phyloP scores from a whole-genome alignment of 2,113 vertebrate species.

The Oryzias celebensis region DNA sequence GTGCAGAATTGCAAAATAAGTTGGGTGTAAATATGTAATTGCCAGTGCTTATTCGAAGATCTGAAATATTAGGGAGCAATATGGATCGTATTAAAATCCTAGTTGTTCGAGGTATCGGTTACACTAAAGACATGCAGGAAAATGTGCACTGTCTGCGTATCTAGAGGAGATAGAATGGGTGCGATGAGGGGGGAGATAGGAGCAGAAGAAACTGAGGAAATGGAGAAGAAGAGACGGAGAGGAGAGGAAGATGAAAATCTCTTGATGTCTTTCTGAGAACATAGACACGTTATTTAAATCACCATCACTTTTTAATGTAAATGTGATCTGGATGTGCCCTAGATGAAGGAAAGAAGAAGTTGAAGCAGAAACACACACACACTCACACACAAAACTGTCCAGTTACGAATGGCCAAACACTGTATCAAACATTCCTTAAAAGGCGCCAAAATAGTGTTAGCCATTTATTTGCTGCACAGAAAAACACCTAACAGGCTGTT shows the following conservation, averaged over 20 bases:
- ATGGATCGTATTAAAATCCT: constrained; percentile 78
- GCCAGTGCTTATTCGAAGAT: constrained; percentile 77
- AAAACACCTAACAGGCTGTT: constrained; percentile 6
- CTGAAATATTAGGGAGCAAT: constrained; percentile 78
- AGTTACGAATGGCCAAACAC: no score
- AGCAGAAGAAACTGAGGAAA: constrained; percentile 77
- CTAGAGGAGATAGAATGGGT: constrained; percentile 87
- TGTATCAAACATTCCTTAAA: no score
- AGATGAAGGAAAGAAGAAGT: constrained; percentile 71
- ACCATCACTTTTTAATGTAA: constrained; percentile 91
- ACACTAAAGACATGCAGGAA: constrained; percentile 87
- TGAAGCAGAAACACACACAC: constrained; percentile 46
- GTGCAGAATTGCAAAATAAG: constrained; percentile 78
- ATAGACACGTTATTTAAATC: constrained; percentile 92
- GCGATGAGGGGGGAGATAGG: constrained; percentile 75
- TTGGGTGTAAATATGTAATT: constrained; percentile 81
- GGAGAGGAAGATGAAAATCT: constrained; percentile 81
- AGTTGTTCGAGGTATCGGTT: constrained; percentile 77
- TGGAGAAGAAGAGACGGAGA: constrained; percentile 78
- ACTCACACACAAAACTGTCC: background rate
- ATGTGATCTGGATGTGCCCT: constrained; percentile 88
- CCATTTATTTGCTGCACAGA: constrained; percentile 8
- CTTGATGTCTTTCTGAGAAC: constrained; percentile 87
- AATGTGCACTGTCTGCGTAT: constrained; percentile 86
- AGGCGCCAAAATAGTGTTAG: no score